phyloP scores from a whole-genome alignment of 53 echinoderm and acorn worm species.

The Temnopleurus reevesii region DNA sequence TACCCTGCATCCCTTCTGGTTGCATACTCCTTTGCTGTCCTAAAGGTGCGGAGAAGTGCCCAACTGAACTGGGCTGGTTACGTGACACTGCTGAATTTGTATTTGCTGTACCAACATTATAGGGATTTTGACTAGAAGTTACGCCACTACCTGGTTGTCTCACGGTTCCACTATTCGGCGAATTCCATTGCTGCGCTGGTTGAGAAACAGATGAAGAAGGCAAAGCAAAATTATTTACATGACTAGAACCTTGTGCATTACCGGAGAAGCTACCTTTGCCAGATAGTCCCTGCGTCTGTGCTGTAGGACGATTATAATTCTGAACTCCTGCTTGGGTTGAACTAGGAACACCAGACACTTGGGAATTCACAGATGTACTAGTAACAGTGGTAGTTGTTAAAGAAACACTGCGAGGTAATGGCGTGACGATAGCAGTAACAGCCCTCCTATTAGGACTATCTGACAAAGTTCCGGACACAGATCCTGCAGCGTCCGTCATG shows the following conservation, averaged over 20 bases:
- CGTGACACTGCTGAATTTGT: background rate
- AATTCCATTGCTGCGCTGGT: background rate
- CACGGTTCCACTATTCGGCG: background rate
- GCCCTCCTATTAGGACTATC: slow-evolving; percentile 48
- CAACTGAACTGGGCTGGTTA: background rate
- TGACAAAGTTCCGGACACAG: background rate
- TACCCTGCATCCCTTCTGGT: background rate
- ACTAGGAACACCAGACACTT: background rate
- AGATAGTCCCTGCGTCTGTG: background rate
- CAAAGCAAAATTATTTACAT: background rate
- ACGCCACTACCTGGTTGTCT: background rate
- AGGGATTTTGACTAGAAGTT: background rate
- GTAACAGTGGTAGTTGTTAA: background rate
- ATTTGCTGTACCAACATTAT: too few species aligned
- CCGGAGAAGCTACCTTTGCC: background rate
- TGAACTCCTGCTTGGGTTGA: slow-evolving; percentile 16
- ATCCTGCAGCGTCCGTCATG: slow-evolving; percentile 17
- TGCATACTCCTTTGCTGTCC: slow-evolving; percentile 8
- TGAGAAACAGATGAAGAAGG: background rate
- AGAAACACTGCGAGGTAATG: slow-evolving; percentile 45
- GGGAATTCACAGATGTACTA: background rate
- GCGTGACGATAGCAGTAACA: slow-evolving; percentile 50
- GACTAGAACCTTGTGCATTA: background rate
- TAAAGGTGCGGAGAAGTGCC: background rate
- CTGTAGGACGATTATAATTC: background rate